phyloP scores from a whole-genome alignment of 30 jellyfish, hydroid and myxozoan genomes.

The Chironex yamaguchii region DNA sequence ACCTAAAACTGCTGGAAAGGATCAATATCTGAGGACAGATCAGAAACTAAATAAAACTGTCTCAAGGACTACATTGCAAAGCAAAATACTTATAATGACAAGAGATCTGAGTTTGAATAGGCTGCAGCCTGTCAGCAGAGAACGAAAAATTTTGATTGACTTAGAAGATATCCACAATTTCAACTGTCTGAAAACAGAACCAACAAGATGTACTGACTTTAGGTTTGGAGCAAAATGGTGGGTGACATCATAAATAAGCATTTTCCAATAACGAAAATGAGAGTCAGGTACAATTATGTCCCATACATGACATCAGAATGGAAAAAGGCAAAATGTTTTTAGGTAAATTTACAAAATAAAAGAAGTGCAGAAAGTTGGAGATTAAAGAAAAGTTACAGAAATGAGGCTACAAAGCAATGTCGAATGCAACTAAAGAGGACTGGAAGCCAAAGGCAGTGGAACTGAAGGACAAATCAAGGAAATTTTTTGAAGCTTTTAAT shows the following conservation, averaged over 20 bases:
- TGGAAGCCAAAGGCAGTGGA: slow-evolving; percentile 12
- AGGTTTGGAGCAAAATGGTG: no score
- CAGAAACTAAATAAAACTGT: slow-evolving; percentile 22
- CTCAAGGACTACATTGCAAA: slow-evolving; percentile 17
- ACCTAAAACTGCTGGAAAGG: slow-evolving; percentile 17
- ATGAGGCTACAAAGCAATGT: slow-evolving; percentile 25
- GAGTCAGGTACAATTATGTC: no score
- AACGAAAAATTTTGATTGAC: no score
- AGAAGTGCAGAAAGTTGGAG: no score
- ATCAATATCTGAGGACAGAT: slow-evolving; percentile 20
- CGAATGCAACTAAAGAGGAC: slow-evolving; percentile 18
- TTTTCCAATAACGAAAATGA: neutral
- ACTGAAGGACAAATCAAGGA: slow-evolving; percentile 24
- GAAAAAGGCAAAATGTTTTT: no score
- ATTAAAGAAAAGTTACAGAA: slow-evolving; percentile 14
- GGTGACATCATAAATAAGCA: slow-evolving; percentile 5
- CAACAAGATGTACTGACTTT: slow-evolving; percentile 39
- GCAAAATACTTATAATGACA: no score
- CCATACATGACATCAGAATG: no score
- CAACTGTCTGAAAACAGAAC: slow-evolving; percentile 17
- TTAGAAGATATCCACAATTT: slow-evolving; percentile 10
- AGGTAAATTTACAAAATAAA: slow-evolving; percentile 1
- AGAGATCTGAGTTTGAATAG: no score
- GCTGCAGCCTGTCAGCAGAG: no score
- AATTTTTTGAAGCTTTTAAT: slow-evolving; percentile 2